Percentiles rank a stretch among this genome's conserved stretches.
phyloP scores from a whole-genome alignment of 2,797 vertebrate species.

The Neosilurus hyrtlii region DNA sequence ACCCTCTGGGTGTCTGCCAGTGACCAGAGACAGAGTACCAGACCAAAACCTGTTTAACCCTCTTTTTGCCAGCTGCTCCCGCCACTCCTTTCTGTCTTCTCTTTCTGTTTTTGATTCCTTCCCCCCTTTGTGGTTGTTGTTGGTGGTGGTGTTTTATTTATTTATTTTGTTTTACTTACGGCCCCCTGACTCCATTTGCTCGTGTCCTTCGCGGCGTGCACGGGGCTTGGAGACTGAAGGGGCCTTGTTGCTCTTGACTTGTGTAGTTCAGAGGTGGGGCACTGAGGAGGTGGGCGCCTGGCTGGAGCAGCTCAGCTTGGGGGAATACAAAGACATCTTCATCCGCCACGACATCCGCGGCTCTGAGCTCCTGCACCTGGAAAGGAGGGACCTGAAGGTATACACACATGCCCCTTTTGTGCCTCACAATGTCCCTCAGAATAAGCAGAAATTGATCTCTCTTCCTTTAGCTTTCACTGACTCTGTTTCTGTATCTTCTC shows the following conservation, averaged over 20 bases:
- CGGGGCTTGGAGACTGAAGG: conserved; percentile 84
- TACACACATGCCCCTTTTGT: conserved; percentile 64
- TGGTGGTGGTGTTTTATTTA: conserved; percentile 45
- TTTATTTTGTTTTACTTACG: conserved; percentile 70
- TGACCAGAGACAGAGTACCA: conserved; percentile 43
- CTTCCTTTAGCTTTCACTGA: conserved; percentile 70
- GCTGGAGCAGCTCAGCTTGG: conserved; percentile 99
- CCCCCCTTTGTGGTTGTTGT: conserved; percentile 55
- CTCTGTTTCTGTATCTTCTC: conserved; percentile 50
- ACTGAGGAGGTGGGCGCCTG: conserved; percentile 99
- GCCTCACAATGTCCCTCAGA: conserved; percentile 70
- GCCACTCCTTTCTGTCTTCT: conserved; percentile 71
- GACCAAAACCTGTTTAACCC: conserved; percentile 63
- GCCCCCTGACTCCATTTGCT: conserved; percentile 76
- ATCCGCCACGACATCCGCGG: conserved; percentile 97
- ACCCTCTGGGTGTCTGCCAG: conserved; percentile 49
- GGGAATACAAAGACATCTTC: conserved; percentile 99
- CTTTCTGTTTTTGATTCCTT: conserved; percentile 61
- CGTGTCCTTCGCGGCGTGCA: conserved; percentile 77
- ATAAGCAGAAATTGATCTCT: conserved; percentile 55
- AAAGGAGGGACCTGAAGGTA: conserved; percentile 99
- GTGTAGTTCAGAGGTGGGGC: conserved; percentile 99
- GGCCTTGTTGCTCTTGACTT: conserved; percentile 91
- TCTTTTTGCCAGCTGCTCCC: conserved; percentile 78
- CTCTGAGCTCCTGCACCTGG: conserved; percentile 98